phyloP scores from a whole-genome alignment of 2,797 vertebrate genomes.

The Notoglanidium macrostoma region DNA sequence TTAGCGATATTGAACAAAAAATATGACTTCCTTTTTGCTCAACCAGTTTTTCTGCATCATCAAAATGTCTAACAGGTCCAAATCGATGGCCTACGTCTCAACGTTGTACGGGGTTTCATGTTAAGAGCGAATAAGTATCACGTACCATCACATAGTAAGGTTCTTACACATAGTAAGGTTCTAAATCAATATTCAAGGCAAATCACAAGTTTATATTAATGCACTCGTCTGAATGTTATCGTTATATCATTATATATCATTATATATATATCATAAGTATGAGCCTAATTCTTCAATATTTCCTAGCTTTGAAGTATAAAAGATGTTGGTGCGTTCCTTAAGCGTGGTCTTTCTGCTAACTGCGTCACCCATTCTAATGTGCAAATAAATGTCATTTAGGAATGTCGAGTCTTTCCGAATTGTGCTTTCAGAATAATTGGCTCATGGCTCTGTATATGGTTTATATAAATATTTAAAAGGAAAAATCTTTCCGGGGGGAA shows the following conservation, averaged over 20 bases:
- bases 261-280: not conserved
- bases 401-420: not conserved
- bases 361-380: not conserved
- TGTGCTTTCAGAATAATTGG: not conserved
- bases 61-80: not conserved
- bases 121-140: not conserved
- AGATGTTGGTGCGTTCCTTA: constrained; percentile 17
- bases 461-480: not conserved
- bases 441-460: not conserved
- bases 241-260: not conserved
- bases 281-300: not conserved
- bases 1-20: not conserved
- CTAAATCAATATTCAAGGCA: not conserved
- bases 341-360: not conserved
- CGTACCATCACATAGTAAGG: not conserved
- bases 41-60: not conserved
- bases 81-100: not conserved
- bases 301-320: constrained; percentile 37
- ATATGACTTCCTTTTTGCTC: not conserved
- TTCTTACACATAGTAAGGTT: no score
- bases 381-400: not conserved
- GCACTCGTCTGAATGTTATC: not conserved
- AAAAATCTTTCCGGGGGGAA: no score
- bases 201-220: no score
- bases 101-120: not conserved